Conservation (phyloP, 1,140 invertebrate genomes). For the Geopemphigus sp. region DNA sequence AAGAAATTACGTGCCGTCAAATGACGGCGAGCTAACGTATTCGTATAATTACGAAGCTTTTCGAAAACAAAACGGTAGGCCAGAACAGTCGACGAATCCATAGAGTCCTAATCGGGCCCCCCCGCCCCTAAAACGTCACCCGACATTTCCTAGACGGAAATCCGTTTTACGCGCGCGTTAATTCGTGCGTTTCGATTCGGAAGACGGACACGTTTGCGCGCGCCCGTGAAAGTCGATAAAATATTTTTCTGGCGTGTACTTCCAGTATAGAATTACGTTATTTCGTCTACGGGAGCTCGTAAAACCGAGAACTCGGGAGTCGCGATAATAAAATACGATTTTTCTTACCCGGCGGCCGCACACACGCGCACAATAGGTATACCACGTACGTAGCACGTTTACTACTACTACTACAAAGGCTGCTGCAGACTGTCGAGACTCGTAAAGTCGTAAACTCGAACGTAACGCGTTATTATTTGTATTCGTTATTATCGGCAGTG, state of each 20-base stretch:
- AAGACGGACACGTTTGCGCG: neutral
- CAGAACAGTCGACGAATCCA: too few relatives aligned
- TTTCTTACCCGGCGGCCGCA: neutral
- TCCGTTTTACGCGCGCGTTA: too few relatives aligned
- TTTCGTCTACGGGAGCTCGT: slow-evolving; percentile 4
- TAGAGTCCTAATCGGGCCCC: too few relatives aligned
- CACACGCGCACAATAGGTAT: neutral
- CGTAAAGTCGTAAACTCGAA: neutral
- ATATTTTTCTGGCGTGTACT: slow-evolving; percentile 14
- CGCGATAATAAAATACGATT: slow-evolving; percentile 30
- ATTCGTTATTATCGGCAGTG: neutral
- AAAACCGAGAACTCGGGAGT: slow-evolving; percentile 2
- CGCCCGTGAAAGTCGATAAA: neutral
- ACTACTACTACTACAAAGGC: neutral
- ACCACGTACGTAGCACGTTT: neutral
- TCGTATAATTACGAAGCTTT: too few relatives aligned
- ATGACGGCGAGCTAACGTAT: too few relatives aligned
- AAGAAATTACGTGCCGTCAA: too few relatives aligned
- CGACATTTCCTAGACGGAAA: too few relatives aligned
- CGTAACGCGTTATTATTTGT: too few relatives aligned
- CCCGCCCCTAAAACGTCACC: too few relatives aligned
- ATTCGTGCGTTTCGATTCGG: too few relatives aligned
- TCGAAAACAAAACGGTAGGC: too few relatives aligned
- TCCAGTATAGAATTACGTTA: slow-evolving; percentile 2
- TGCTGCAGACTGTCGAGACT: too few relatives aligned